Base-by-base conservation (phyloP, 92 coral and sea anemone genomes). In the Porites divaricata region DNA sequence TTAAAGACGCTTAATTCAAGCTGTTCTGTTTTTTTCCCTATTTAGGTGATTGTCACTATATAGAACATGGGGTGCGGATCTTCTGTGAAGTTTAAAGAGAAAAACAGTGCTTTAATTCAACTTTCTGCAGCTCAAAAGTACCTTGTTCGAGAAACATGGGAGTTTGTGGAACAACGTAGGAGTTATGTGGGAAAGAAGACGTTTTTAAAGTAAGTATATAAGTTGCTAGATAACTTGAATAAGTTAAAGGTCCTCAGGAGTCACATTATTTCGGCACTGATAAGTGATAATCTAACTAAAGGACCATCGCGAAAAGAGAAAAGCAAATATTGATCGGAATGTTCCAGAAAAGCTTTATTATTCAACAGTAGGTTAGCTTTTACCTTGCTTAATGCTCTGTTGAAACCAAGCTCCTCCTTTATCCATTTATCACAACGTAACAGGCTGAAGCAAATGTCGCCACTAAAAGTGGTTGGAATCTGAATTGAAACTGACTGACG, bases 81-180 rank as follows among this genome's bases (percentile, higher is more conserved):
- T 0, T 16, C 10, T 35, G 63, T 12, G 26, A 71, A 71, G 12
- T 35, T 1, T 26, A 79, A 22, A 54, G 84, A 79, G 6, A 79
- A 66, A 67, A 4, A 22, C 17, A 9, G 75, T 2, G 16, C 84
- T 2, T 21, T 67, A 7, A 23, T 71, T 21, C 86, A 72, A 8
- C 90, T 91, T 6, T 79, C 95, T 48, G 78, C 83, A 6, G 95
- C 98, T 8, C 98, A 94, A 63, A 94, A 94, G 86, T 94, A 94
- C 70, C 83, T 94, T 14, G 84, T 94, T 4, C 90, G 98, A 11
- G 98, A 94, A 57, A 94, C 98, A 0, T 94, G 98, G 98, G 98
- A 94, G 49, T 87, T 92, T 1, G 81, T 94, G 16, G 95, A 94
- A 59, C 54, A 48, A 13, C 92, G 89, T 70, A 89, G 74, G 63